Conservation (phyloP, 2,113 vertebrate species). For the Mixornis gularis region DNA sequence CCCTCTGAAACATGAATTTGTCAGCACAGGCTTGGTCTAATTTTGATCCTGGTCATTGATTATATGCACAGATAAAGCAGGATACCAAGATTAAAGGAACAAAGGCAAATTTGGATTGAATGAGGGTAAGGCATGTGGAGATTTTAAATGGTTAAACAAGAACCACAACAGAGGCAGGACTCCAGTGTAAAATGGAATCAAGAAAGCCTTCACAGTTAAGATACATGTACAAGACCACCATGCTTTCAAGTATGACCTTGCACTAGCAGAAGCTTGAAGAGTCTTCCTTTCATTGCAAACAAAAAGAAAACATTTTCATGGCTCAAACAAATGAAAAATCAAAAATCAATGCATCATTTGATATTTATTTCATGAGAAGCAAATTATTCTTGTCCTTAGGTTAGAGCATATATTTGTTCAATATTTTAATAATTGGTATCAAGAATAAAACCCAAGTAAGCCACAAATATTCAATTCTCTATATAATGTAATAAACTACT, state of each 20-base stretch:
- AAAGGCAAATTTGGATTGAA: neutral
- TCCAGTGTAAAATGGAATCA: neutral
- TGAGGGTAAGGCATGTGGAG: neutral
- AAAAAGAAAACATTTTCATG: neutral
- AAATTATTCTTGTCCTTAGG: neutral
- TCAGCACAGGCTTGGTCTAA: neutral
- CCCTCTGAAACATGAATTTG: conserved; percentile 5
- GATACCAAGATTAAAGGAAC: conserved; percentile 3
- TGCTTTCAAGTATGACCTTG: neutral
- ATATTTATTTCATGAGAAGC: neutral
- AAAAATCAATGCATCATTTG: neutral
- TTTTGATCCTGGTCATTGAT: conserved; percentile 24
- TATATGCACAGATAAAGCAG: neutral
- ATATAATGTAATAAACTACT: neutral
- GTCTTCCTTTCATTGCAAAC: neutral
- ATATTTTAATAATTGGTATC: neutral
- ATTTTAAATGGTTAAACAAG: neutral
- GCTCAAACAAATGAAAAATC: neutral
- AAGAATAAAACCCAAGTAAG: neutral
- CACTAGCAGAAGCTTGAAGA: neutral
- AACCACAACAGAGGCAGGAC: neutral
- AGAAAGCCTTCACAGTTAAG: neutral
- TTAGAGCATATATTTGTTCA: neutral
- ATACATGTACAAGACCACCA: neutral
- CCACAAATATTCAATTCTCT: neutral